Conservation (phyloP, 23 tunicate genomes). For the Trididemnum clinides region DNA sequence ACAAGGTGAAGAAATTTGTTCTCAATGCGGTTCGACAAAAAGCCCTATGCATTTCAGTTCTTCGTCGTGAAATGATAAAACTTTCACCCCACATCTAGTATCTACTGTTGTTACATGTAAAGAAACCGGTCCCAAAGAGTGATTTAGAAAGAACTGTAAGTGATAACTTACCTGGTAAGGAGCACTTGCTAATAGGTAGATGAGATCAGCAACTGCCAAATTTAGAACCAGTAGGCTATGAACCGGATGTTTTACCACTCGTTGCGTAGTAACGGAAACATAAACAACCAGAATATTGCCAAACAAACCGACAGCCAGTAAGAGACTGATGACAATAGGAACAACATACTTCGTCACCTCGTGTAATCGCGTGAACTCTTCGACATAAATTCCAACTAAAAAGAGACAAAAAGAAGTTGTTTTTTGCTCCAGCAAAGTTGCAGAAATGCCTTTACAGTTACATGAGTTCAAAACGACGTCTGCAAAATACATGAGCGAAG, state of each 20-base stretch:
- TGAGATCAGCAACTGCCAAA: constrained; percentile 72
- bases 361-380: not conserved
- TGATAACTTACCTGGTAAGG: constrained; percentile 76
- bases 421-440: too few species aligned
- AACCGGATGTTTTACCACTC: constrained; percentile 80
- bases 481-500: too few species aligned
- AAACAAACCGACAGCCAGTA: constrained; percentile 57
- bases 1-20: too few species aligned
- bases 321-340: constrained; percentile 12
- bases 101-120: too few species aligned
- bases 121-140: too few species aligned
- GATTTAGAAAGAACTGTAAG: too few species aligned
- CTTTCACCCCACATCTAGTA: too few species aligned
- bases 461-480: too few species aligned
- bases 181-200: constrained; percentile 60
- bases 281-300: constrained; percentile 66
- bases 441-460: too few species aligned
- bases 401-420: not conserved
- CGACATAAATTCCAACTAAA: not conserved
- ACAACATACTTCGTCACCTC: not conserved
- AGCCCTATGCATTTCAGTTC: too few species aligned
- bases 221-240: constrained; percentile 88
- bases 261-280: constrained; percentile 63
- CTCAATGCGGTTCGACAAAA: too few species aligned
- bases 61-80: too few species aligned